Percentiles rank a stretch among this genome's conserved stretches.
These are phyloP conservation scores for Napeogenes sylphis DNA, from an alignment of 2,888 invertebrate genomes.

Conservation along the genomic window DNA sequence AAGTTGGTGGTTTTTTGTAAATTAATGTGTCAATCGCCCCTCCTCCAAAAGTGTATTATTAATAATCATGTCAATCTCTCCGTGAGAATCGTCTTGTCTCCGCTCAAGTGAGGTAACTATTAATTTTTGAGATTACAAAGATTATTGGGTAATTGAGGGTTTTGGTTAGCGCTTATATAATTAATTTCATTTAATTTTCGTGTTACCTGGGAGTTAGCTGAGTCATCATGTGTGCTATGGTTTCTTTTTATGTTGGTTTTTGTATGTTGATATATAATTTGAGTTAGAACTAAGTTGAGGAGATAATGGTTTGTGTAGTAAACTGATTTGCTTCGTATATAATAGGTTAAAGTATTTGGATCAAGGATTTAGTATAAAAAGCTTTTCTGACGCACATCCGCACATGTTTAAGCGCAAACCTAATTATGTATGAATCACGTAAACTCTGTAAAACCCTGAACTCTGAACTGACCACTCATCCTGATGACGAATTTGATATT, in stretches of 20 bases:
- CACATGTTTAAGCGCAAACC: background rate
- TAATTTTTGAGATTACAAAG: constrained; percentile 63
- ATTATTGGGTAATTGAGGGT: constrained; percentile 69
- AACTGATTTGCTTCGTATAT: background rate
- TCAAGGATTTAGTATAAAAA: background rate
- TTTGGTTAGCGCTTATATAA: constrained; percentile 62
- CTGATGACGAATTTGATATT: constrained; percentile 43
- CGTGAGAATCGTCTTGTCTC: constrained; percentile 61
- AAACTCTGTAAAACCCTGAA: constrained; percentile 39
- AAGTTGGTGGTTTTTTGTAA: constrained; percentile 43
- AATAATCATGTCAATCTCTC: constrained; percentile 70
- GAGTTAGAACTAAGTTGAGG: background rate
- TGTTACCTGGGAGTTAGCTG: constrained; percentile 60
- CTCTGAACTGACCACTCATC: constrained; percentile 45
- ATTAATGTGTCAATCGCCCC: constrained; percentile 74
- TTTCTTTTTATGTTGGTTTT: constrained; percentile 23
- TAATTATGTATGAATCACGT: constrained; percentile 32
- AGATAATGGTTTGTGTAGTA: constrained; percentile 11
- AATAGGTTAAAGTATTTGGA: background rate
- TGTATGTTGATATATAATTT: constrained; percentile 19
- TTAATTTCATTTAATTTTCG: constrained; percentile 65
- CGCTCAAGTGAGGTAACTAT: constrained; percentile 63
- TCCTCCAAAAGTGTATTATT: constrained; percentile 54
- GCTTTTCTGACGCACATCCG: background rate
- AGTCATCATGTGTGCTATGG: constrained; percentile 44